Evolutionary conservation across 2,113 vertebrate species (phyloP).

Genomic region (Sisor rabdophorus): DNA sequence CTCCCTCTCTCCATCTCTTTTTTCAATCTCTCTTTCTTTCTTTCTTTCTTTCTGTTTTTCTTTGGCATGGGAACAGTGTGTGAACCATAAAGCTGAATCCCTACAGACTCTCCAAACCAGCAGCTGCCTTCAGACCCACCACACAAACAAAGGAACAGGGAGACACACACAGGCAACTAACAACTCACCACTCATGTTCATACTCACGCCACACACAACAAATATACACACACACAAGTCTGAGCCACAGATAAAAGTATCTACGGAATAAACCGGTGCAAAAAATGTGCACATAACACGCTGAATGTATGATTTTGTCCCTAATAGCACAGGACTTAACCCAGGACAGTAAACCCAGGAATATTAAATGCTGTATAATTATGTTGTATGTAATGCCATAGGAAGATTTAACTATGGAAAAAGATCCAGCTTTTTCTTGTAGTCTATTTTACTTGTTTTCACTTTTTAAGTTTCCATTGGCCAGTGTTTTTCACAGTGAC

Average conservation of each 20-base stretch:
- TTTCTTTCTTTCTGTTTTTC: slow-evolving; percentile 50
- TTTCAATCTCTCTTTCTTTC: slow-evolving; percentile 24
- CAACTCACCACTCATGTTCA: slow-evolving; percentile 24
- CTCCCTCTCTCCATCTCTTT: slow-evolving; percentile 13
- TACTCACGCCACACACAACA: not conserved
- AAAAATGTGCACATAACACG: not conserved
- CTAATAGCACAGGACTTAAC: no score
- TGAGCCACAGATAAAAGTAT: not conserved
- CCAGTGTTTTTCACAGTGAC: not conserved
- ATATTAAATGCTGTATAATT: not conserved
- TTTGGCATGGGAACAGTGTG: slow-evolving; percentile 73
- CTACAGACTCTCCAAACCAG: slow-evolving; percentile 83
- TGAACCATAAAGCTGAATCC: slow-evolving; percentile 77
- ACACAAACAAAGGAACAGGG: slow-evolving; percentile 73
- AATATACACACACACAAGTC: not conserved
- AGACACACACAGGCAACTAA: slow-evolving; percentile 27
- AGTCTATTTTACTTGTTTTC: not conserved
- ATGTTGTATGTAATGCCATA: not conserved
- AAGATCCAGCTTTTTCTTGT: not conserved
- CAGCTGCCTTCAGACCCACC: slow-evolving; percentile 82
- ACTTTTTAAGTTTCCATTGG: not conserved
- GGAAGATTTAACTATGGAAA: not conserved
- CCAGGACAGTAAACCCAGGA: not conserved
- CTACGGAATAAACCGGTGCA: not conserved
- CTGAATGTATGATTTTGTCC: not conserved